Evolutionary conservation across 1,140 invertebrate species (phyloP).

Genomic region (Drosophila truncata): DNA sequence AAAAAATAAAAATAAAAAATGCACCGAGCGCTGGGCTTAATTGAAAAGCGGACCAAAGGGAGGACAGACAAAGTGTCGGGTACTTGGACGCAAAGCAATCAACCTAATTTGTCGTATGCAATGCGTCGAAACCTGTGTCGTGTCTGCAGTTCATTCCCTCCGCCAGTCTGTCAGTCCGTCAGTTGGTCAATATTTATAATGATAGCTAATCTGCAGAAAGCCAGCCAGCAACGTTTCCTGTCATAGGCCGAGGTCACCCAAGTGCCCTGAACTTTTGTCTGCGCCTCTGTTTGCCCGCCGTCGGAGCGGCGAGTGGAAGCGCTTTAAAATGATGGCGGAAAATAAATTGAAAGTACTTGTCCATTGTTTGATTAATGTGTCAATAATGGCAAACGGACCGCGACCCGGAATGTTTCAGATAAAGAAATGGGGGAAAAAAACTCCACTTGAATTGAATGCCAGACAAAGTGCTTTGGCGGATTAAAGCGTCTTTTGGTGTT

Average conservation of each 20-base stretch:
- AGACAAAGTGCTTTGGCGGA: constrained; percentile 28
- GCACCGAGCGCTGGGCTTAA: constrained; percentile 51
- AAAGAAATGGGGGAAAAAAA: constrained; percentile 19
- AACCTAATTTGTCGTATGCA: constrained; percentile 83
- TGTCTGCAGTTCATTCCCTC: constrained; percentile 31
- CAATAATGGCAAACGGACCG: constrained; percentile 68
- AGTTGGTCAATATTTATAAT: constrained; percentile 81
- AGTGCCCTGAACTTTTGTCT: constrained; percentile 40
- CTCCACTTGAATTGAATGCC: constrained; percentile 23
- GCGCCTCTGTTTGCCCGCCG: constrained; percentile 42
- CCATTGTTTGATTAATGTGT: constrained; percentile 83
- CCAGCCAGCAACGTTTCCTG: constrained; percentile 37
- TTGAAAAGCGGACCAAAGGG: constrained; percentile 57
- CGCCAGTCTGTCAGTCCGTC: constrained; percentile 40
- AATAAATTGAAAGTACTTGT: constrained; percentile 82
- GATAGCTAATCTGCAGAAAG: constrained; percentile 70
- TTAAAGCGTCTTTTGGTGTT: constrained; percentile 4
- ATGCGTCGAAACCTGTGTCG: constrained; percentile 34
- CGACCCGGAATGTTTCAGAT: constrained; percentile 34
- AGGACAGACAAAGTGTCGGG: constrained; percentile 3
- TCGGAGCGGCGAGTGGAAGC: constrained; percentile 30
- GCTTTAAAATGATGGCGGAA: constrained; percentile 67
- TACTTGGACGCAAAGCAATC: constrained; percentile 72
- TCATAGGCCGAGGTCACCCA: constrained; percentile 43
- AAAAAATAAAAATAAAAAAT: constrained; percentile 66